Evolutionary conservation across 2,113 vertebrate species (phyloP).

Genomic region (Alligator sinensis): DNA sequence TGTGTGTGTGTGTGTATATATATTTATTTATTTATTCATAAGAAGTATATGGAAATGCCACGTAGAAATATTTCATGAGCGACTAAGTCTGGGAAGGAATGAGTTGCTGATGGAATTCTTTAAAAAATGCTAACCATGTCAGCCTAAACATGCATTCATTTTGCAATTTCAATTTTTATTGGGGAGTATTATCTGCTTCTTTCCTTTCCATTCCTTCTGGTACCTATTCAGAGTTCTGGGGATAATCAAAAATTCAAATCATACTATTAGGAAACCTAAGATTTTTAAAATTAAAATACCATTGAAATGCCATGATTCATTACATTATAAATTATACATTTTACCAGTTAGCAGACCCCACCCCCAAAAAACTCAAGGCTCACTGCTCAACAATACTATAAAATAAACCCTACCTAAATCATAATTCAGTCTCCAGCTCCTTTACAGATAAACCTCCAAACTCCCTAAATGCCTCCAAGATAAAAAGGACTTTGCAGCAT

Average conservation of each 20-base stretch:
- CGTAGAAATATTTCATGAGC: conserved; percentile 44
- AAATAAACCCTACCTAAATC: not conserved
- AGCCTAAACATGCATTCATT: not conserved
- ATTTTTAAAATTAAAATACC: not conserved
- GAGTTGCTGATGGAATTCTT: conserved; percentile 16
- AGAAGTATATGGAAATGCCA: conserved; percentile 36
- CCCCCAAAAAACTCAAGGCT: not conserved
- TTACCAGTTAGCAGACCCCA: not conserved
- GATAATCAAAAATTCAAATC: conserved; percentile 21
- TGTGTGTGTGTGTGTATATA: no score
- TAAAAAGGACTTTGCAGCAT: not conserved
- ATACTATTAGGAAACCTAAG: not conserved
- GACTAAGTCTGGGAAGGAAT: conserved; percentile 11
- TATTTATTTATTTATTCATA: conserved; percentile 20
- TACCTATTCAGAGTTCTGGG: conserved; percentile 16
- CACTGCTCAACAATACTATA: not conserved
- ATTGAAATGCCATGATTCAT: not conserved
- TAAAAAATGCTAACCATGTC: conserved; percentile 31
- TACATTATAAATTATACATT: not conserved
- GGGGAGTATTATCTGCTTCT: not conserved
- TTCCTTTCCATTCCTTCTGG: not conserved
- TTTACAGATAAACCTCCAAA: not conserved
- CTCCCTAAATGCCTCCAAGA: not conserved
- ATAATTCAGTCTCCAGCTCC: not conserved
- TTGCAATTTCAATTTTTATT: not conserved